Evolutionary conservation across 2,888 invertebrate genomes (phyloP).

Genomic region (Thereva nobilitata): DNA sequence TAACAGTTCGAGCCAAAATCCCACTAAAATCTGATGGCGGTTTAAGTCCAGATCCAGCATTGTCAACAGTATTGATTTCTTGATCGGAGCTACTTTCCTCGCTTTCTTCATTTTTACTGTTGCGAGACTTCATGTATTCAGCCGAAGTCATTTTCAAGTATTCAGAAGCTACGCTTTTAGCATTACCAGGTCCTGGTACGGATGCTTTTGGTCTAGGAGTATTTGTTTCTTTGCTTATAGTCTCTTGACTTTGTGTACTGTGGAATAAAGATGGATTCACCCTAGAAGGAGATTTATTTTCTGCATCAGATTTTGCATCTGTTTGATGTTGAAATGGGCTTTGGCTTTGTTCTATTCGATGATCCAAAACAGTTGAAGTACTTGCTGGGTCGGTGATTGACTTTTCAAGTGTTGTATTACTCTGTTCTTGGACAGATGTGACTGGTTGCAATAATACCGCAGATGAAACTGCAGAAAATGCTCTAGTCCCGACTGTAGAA

Average conservation of each 20-base stretch:
- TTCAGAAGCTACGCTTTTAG: conserved; percentile 69
- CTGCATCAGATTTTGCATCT: conserved; percentile 20
- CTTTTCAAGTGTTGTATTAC: background rate
- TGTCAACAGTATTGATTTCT: conserved; percentile 36
- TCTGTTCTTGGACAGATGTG: no score
- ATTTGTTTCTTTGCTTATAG: conserved; percentile 5
- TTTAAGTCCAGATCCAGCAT: conserved; percentile 37
- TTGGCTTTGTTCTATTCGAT: conserved; percentile 6
- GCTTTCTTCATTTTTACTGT: conserved; percentile 42
- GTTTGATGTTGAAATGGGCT: conserved; percentile 12
- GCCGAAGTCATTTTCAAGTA: conserved; percentile 65
- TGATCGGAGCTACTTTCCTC: conserved; percentile 46
- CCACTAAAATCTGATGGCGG: conserved; percentile 52
- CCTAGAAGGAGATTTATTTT: conserved; percentile 4
- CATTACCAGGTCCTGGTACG: conserved; percentile 53
- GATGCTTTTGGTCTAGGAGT: conserved; percentile 27
- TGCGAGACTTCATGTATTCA: conserved; percentile 39
- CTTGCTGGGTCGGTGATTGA: background rate
- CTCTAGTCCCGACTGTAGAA: no score
- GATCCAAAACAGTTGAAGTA: conserved; percentile 6
- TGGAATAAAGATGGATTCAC: background rate
- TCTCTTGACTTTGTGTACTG: background rate
- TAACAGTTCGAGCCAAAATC: conserved; percentile 56
- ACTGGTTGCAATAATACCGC: no score
- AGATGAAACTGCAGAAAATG: no score